Evolutionary conservation across 2,797 vertebrate species (phyloP).

Genomic region (Chrysocyon brachyurus): DNA sequence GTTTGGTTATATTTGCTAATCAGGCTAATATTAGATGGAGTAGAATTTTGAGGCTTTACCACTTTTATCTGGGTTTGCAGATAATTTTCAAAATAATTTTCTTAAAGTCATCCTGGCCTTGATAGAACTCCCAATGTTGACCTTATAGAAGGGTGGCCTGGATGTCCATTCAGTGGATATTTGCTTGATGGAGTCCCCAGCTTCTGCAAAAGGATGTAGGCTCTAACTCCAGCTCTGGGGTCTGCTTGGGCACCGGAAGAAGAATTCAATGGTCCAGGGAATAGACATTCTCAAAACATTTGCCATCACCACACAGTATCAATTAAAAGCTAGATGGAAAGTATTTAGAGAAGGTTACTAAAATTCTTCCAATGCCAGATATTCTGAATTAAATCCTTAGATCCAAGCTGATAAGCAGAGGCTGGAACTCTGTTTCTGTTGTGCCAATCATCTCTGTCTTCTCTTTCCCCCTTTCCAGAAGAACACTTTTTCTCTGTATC

Average conservation of each 20-base stretch:
- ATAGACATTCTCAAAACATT: background rate
- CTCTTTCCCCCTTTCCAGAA: background rate
- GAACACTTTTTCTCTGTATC: background rate
- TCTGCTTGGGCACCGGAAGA: background rate
- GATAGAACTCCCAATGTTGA: background rate
- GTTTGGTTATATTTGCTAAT: background rate
- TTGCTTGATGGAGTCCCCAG: background rate
- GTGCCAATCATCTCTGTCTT: background rate
- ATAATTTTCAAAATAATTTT: background rate
- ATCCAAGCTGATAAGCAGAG: background rate
- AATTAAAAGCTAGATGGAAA: background rate
- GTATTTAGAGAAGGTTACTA: background rate
- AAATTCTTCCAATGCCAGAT: background rate
- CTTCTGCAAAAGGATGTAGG: background rate
- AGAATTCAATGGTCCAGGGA: background rate
- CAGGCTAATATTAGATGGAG: background rate
- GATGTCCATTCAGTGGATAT: background rate
- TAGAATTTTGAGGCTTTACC: background rate
- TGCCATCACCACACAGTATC: background rate
- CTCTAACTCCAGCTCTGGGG: background rate
- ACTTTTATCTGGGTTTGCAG: background rate
- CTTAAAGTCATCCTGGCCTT: background rate
- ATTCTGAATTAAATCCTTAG: conserved; percentile 29
- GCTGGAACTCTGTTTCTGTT: background rate
- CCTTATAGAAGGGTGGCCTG: background rate